Percentiles rank a stretch among this genome's conserved stretches.
Conservation (phyloP, 2,888 invertebrate species). For the Allophyes oxyacanthae region DNA sequence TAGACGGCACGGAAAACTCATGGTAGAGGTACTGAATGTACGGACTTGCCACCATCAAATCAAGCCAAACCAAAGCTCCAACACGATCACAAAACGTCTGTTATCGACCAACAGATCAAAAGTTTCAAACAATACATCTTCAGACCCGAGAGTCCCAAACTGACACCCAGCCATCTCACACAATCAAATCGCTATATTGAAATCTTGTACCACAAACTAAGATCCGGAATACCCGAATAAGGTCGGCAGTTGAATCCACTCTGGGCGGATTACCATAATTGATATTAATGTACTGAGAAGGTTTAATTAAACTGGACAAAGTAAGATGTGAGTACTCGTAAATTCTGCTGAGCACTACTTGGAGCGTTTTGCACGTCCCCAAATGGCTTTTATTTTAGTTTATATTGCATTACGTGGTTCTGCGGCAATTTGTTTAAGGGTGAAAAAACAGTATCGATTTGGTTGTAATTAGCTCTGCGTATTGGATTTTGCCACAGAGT, state of each 20-base stretch:
- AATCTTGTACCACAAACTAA: slow-evolving; percentile 57
- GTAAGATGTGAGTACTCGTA: slow-evolving; percentile 70
- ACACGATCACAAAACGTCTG: too few species aligned
- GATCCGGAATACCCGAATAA: slow-evolving; percentile 58
- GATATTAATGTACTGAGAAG: slow-evolving; percentile 82
- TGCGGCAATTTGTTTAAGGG: slow-evolving; percentile 10
- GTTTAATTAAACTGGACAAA: slow-evolving; percentile 82
- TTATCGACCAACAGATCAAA: too few species aligned
- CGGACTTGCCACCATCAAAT: too few species aligned
- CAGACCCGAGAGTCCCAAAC: not conserved
- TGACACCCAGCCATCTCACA: slow-evolving; percentile 3
- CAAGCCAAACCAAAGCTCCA: too few species aligned
- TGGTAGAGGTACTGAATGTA: too few species aligned
- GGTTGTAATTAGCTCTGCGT: slow-evolving; percentile 33
- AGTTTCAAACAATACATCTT: not conserved
- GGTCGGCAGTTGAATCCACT: slow-evolving; percentile 74
- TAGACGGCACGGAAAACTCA: too few species aligned
- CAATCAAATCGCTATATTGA: slow-evolving; percentile 52
- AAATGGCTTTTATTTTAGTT: slow-evolving; percentile 58
- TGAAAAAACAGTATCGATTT: slow-evolving; percentile 42
- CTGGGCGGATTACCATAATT: slow-evolving; percentile 81
- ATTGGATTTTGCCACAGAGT: too few species aligned
- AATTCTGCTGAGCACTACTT: slow-evolving; percentile 62
- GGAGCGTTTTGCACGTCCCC: slow-evolving; percentile 53
- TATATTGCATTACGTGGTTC: slow-evolving; percentile 39